Evolutionary conservation across 2,113 vertebrate species (phyloP), one percentile per base, ranked within the genome.

Genomic region (Tinamus guttatus): DNA sequence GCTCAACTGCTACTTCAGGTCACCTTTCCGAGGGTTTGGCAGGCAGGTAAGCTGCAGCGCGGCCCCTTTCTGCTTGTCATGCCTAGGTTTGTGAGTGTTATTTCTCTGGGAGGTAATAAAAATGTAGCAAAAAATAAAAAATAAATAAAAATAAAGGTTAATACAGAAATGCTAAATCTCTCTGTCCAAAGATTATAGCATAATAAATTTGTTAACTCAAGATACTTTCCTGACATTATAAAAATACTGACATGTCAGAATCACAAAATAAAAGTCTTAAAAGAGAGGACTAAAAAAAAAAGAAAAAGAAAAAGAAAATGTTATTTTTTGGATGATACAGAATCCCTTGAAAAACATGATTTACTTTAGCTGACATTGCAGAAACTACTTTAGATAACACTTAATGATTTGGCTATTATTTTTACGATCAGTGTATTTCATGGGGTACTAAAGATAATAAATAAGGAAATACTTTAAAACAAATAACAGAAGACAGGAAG

Each of bases 21-120:
- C 95, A 70, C 81, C 54, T 95, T 95, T 91, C 85, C 85, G 87
- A 95, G 81, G 93, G 77, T 85, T 97, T 93, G 95, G 63, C 63
- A 77, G 85, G 91, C 78, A 93, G 83, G 51, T 87, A 95, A 85
- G 68, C 85, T 95, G 89, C 68, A 93, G 81, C 77, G 94, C 82
- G 89, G 85, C 85, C 45, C 64, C 47, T 93, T 89, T 91, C 70
- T 83, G 64, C 75, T 93, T 83, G 79, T 82, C 87, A 47, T 94
- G 96, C 82, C 89, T 87, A 87, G 54, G 45, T 93, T 94, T 89
- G 75, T 83, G 94, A 95, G 75, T 93, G 9, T 94, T 91, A 77
- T 88, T 95, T 85, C 85, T 71, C 63, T 78, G 87, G 49, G 24
- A 91, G 85, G 77, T 93, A 91, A 63, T 70, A 90, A 63, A 76